Conservation (phyloP, 2,113 vertebrate genomes). For the Procavia capensis region DNA sequence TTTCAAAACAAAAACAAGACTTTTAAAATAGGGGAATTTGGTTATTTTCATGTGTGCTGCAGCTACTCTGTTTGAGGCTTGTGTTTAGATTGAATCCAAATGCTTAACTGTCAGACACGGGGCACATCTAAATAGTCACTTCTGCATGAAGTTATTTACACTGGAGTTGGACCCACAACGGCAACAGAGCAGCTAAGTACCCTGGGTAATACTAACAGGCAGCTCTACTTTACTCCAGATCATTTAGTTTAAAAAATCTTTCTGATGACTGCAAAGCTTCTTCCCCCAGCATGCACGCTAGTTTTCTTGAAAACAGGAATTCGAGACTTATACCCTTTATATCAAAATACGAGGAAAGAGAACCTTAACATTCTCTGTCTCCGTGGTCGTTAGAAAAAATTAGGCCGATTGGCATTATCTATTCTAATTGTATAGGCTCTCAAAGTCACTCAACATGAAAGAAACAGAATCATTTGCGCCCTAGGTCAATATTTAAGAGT, state of each 20-base stretch:
- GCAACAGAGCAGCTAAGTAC: slow-evolving; percentile 60
- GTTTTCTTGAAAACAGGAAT: slow-evolving; percentile 56
- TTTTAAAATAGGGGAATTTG: slow-evolving; percentile 63
- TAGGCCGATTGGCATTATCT: background rate
- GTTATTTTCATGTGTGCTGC: slow-evolving; percentile 64
- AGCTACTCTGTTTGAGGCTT: slow-evolving; percentile 53
- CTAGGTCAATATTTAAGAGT: background rate
- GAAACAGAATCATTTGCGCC: background rate
- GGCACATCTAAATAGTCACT: slow-evolving; percentile 77
- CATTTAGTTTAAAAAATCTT: slow-evolving; percentile 64
- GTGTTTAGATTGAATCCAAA: slow-evolving; percentile 82
- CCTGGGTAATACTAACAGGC: slow-evolving; percentile 57
- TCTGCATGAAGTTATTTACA: slow-evolving; percentile 78
- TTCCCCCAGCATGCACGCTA: slow-evolving; percentile 14
- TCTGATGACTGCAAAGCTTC: slow-evolving; percentile 65
- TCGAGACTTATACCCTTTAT: slow-evolving; percentile 47
- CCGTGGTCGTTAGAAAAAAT: slow-evolving; percentile 34
- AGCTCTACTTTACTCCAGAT: slow-evolving; percentile 58
- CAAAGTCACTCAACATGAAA: background rate
- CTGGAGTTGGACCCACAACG: slow-evolving; percentile 75
- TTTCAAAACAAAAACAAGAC: slow-evolving; percentile 72
- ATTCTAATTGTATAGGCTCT: background rate
- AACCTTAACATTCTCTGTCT: slow-evolving; percentile 55
- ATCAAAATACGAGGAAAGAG: slow-evolving; percentile 55
- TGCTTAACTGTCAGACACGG: slow-evolving; percentile 73